Conservation (phyloP, 2,888 invertebrate genomes). For the Calliopum simillimum region DNA sequence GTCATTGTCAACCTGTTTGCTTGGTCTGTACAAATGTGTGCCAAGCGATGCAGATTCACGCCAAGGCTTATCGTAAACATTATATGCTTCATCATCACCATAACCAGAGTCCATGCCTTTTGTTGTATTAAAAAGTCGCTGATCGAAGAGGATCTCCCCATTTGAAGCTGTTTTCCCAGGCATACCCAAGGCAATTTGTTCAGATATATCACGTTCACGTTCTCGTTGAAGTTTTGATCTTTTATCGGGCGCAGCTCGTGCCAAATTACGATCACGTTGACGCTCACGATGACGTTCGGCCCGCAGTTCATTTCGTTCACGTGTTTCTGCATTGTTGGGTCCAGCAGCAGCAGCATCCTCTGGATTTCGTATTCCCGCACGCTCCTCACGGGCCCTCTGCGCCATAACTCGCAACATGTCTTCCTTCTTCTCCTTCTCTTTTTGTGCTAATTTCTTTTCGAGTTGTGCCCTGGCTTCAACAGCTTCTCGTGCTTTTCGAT, state of each 20-base stretch:
- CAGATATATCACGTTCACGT: conserved; percentile 96
- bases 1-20: conserved; percentile 89
- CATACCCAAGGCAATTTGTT: conserved; percentile 97
- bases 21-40: conserved; percentile 90
- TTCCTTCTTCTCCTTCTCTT: conserved; percentile 98
- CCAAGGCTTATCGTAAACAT: conserved; percentile 99
- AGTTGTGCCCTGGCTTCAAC: conserved; percentile 96
- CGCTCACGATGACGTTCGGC: conserved; percentile 92
- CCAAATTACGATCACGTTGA: conserved; percentile 91
- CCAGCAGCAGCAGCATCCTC: conserved; percentile 65
- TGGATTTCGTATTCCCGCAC: conserved; percentile 78
- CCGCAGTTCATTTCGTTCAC: conserved; percentile 87
- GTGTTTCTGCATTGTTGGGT: conserved; percentile 70
- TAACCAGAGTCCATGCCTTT: conserved; percentile 93
- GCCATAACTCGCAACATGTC: conserved; percentile 93
- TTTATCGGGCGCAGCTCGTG: conserved; percentile 95
- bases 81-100: conserved; percentile 97
- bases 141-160: conserved; percentile 92
- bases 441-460: conserved; percentile 95
- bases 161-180: conserved; percentile 81
- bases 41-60: conserved; percentile 87
- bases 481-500: conserved; percentile 95
- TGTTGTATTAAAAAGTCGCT: conserved; percentile 92
- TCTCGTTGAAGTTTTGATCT: conserved; percentile 88
- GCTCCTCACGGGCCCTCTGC: conserved; percentile 93